A percentile compares a stretch with the other conserved stretches of the same genome.
These are phyloP conservation scores for Oreamnos americanus DNA, from an alignment of 2,113 vertebrate genomes.

Conservation along the genomic window DNA sequence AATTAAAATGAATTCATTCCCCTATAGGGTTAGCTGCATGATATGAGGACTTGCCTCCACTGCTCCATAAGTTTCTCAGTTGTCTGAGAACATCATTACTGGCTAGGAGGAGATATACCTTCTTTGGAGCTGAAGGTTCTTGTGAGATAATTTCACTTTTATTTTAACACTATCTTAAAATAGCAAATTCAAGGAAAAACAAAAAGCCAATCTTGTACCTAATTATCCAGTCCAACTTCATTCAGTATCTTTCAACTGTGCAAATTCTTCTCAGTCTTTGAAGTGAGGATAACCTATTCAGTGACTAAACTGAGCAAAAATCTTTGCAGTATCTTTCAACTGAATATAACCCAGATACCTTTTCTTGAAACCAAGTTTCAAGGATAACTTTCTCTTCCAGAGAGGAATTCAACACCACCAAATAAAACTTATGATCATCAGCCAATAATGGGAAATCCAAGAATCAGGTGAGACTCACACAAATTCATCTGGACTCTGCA, in stretches of 20 bases:
- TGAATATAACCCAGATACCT: background rate
- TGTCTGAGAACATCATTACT: background rate
- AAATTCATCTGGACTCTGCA: background rate
- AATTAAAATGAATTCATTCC: background rate
- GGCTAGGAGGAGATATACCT: background rate
- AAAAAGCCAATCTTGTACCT: background rate
- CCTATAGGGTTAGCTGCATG: background rate
- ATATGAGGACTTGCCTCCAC: background rate
- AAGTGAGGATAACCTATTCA: background rate
- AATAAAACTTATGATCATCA: background rate
- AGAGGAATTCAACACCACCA: background rate
- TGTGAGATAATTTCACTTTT: background rate
- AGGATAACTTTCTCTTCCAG: background rate
- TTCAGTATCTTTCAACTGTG: background rate
- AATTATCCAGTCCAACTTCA: background rate
- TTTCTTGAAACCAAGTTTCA: background rate
- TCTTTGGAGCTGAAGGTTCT: background rate
- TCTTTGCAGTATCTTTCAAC: background rate
- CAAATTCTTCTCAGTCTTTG: background rate
- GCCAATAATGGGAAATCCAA: background rate
- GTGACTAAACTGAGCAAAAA: background rate
- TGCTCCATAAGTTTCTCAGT: background rate
- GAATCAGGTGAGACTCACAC: background rate
- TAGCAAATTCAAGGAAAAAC: background rate
- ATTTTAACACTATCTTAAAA: background rate